Percentiles rank a stretch among this genome's conserved stretches.
These are phyloP conservation scores for Prosopocoilus inquinatus DNA, from an alignment of 2,888 invertebrate species.

Conservation along the genomic window DNA sequence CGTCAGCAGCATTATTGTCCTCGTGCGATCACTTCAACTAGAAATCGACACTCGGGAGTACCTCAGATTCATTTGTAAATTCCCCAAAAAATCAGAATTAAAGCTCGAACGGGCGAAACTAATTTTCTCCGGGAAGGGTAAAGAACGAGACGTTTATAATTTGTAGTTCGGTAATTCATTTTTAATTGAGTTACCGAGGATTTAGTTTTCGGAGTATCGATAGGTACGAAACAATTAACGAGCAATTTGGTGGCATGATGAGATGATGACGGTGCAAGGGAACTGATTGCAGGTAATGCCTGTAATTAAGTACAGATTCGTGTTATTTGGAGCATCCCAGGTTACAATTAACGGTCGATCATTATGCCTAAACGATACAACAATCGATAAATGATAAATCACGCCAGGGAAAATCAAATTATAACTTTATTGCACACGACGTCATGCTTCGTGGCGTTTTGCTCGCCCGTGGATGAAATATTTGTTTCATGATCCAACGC, in stretches of 20 bases:
- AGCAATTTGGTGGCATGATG: conserved; percentile 44
- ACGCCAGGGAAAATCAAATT: conserved; percentile 5
- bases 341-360: conserved; percentile 34
- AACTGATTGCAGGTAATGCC: conserved; percentile 43
- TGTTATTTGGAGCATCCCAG: conserved; percentile 42
- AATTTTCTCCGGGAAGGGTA: too few species aligned
- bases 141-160: too few species aligned
- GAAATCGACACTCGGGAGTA: neutral
- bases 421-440: neutral
- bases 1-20: too few species aligned
- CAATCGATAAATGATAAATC: conserved; percentile 18
- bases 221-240: conserved; percentile 33
- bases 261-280: conserved; percentile 39
- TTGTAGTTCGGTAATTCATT: conserved; percentile 12
- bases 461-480: neutral
- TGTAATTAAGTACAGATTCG: conserved; percentile 43
- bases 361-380: conserved; percentile 7
- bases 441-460: neutral
- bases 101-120: too few species aligned
- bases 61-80: neutral
- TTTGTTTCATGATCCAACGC: neutral
- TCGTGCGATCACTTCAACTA: neutral
- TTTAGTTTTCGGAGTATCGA: conserved; percentile 13
- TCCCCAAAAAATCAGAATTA: too few species aligned
- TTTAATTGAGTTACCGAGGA: conserved; percentile 17